A percentile compares a stretch with the other conserved stretches of the same genome.
Evolutionary conservation across 2,113 vertebrate genomes (phyloP).

Genomic region (human (Homo sapiens)): GRCh38 chr5:170303501-170304000

Average conservation of each 20-base stretch:
- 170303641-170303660: accelerated
- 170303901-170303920: neutral
- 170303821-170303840: neutral
- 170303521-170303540: neutral
- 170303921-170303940: neutral
- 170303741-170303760: neutral
- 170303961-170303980: neutral
- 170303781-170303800: neutral
- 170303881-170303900: constrained; percentile 3
- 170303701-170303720: neutral
- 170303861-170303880: accelerated
- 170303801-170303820: neutral
- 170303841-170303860: neutral
- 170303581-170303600: neutral
- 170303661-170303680: neutral
- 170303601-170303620: neutral
- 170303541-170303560: neutral
- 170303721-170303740: neutral
- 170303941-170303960: neutral
- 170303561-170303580: neutral
- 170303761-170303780: neutral
- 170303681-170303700: neutral
- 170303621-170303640: neutral
- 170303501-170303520: neutral
- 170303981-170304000: neutral